Evolutionary conservation across 2,113 vertebrate genomes (phyloP), one percentile per base, ranked within the genome.

Genomic region (Sylvia atricapilla): DNA sequence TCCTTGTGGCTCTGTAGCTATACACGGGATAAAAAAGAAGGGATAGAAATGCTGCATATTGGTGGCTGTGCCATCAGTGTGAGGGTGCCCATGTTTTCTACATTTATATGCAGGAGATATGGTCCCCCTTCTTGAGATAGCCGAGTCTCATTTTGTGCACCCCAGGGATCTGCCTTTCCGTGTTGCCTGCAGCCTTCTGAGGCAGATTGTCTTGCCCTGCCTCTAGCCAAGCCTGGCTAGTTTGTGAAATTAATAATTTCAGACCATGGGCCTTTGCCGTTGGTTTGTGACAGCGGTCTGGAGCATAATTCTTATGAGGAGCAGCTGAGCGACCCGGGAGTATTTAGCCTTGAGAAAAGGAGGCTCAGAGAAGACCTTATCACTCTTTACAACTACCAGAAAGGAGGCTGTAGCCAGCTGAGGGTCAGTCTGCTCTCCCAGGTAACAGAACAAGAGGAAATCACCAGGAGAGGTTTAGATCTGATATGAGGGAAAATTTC

Each of bases 71-170:
- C 49, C 3, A 0, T 39, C 27, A 33, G 15, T 27, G 47, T 33
- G 30, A 88, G 47, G 15, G 19, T 75, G 19, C 24, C 25, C 28
- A 58, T 1, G 5, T 64, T 84, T 82, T 41, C 69, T 68, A n/a
- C 8, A 1, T 47, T 30, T 63, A 16, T 19, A 23, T 0, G 0
- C 46, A 24, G 63, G 63, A 73, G 25, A 49, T 67, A 44, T 0
- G 0, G 23, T 70, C 39, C 15, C 10, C 3, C 15, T 67, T 74
- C 60, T 73, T 79, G 33, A 21, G 19, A 73, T 3, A 46, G 37
- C 11, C 0, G 0, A 44, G 33, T 46, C 25, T 87, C n/a, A 44
- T 70, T 66, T 67, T 59, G 37, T 41, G 20, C 0, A 0, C 37
- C 53, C 11, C 37, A 17, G 22, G n/a, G 46, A 88, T 9, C 30